Evolutionary conservation across 2,113 vertebrate genomes (phyloP), one percentile per base, ranked within the genome.

Genomic region (Lynx canadensis): DNA sequence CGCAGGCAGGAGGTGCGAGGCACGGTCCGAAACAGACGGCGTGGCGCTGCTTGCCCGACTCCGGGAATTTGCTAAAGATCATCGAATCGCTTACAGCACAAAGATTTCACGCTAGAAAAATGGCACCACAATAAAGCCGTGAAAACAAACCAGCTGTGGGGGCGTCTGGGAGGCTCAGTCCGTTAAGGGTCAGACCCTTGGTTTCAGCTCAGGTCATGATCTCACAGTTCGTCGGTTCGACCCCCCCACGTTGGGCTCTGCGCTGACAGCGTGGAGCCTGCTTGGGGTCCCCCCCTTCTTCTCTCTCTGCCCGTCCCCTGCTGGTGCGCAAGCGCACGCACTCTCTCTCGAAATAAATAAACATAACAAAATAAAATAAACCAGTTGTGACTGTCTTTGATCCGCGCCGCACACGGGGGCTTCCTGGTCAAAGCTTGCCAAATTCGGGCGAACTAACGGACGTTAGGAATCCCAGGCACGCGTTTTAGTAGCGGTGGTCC

Each of bases 351-450:
- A 25, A 60, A 23, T 60, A 60, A 23, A 60, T 23, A 19, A 57
- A 57, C 55, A 7, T 21, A 57, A 57, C 15, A 55, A 55, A 55
- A 21, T 60, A 60, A 12, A 38, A 27, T n/a, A 68, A 48, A 16
- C 41, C 21, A 14, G 9, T 5, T 7, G 84, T 74, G 89, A 60
- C 71, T 3, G 19, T 0, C 3, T 13, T 13, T 23, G 48, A 31
- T 15, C 13, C 0, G 4, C 0, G 50, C 76, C 7, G 2, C 23
- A 5, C 57, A 2, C 0, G 0, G 4, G 2, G 90, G 71, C 10
- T 12, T 27, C 86, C 65, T 63, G 0, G 4, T 4, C 4, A 2
- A 16, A 29, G 66, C 38, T 12, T 16, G 33, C 2, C 4, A 38
- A n/a, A n/a, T 27, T 4, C 8, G 12, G 86, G 65, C 16, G 57